Base-by-base conservation (phyloP, 2,888 invertebrate genomes). In the Oscheius sp. region DNA sequence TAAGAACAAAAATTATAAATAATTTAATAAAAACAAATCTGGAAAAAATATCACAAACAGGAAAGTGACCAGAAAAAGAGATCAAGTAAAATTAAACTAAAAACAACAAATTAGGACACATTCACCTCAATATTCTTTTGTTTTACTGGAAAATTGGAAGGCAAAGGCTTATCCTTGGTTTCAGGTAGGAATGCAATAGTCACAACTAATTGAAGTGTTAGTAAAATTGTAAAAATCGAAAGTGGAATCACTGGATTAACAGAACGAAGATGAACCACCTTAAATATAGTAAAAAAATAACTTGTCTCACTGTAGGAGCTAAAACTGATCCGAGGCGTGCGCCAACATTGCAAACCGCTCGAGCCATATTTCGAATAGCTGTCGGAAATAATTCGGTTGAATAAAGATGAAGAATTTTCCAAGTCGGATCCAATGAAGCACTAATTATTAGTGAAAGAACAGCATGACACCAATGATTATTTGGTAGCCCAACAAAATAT, bases 331-430 rank as follows among this genome's bases (percentile, higher is more conserved):
- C 84, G 2, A 81, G 51, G 3, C 84, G 62, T 0, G 78, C 80
- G 4, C 74, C 75, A 12, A 79, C 75, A 59, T 82, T 84, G 63
- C 82, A 82, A n/a, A 84, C 57, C 0, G 78, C 84, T 44, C 84
- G 65, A 0, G 82, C 80, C 77, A 83, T 83, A 49, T 80, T 84
- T 38, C 84, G 6, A 22, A 67, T 50, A 0, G 32, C 50, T 8
- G 67, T 67, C n/a, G 67, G 67, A 51, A 67, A 68, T 12, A 68
- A 56, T 24, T 68, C 62, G 3, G 82, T 76, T 4, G 83, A 83
- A 63, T 81, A 80, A n/a, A 84, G 73, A 67, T 84, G 84, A 45
- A 72, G 79, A 30, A 85, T 80, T 67, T 85, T 85, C 84, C 84
- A 84, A 1, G 78, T 78, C 1, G 84, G 84, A 54, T 84, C 84